phyloP scores from a whole-genome alignment of 2,113 vertebrate genomes.

The Leptobrachium ailaonicum region DNA sequence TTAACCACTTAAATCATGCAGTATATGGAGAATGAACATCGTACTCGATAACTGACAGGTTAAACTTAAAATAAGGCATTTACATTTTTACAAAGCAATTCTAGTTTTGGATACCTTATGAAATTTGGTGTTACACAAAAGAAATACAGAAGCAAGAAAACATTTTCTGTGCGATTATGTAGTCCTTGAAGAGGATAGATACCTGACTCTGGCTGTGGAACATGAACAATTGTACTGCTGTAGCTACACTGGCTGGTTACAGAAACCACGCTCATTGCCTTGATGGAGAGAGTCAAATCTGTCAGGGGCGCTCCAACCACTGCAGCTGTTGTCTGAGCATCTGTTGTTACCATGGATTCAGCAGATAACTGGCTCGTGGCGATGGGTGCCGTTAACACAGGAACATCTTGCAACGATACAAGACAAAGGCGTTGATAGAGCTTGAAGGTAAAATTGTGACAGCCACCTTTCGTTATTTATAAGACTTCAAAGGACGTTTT shows the following conservation, averaged over 20 bases:
- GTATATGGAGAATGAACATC: too few relatives aligned
- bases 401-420: conserved; percentile 55
- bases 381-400: conserved; percentile 52
- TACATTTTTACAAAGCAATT: too few relatives aligned
- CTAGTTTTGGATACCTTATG: too few relatives aligned
- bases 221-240: conserved; percentile 80
- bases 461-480: too few relatives aligned
- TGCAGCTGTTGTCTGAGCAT: conserved; percentile 52
- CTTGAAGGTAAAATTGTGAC: conserved; percentile 1
- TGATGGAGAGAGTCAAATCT: conserved; percentile 73
- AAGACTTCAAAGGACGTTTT: too few relatives aligned
- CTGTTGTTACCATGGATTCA: conserved; percentile 39
- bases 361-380: conserved; percentile 62
- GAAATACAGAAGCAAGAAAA: not conserved
- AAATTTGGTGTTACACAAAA: too few relatives aligned
- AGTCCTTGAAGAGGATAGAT: conserved; percentile 10
- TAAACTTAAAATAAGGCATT: too few relatives aligned
- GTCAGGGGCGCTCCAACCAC: conserved; percentile 67
- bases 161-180: not conserved
- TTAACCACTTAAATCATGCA: too few relatives aligned
- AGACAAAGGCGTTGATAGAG: conserved; percentile 32
- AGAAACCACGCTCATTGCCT: conserved; percentile 79
- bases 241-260: conserved; percentile 83
- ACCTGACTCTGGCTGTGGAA: conserved; percentile 84
- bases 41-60: too few relatives aligned